These are phyloP conservation scores for Parasteatoda lunata DNA, from an alignment of 2,888 invertebrate genomes.

Conservation along the genomic window DNA sequence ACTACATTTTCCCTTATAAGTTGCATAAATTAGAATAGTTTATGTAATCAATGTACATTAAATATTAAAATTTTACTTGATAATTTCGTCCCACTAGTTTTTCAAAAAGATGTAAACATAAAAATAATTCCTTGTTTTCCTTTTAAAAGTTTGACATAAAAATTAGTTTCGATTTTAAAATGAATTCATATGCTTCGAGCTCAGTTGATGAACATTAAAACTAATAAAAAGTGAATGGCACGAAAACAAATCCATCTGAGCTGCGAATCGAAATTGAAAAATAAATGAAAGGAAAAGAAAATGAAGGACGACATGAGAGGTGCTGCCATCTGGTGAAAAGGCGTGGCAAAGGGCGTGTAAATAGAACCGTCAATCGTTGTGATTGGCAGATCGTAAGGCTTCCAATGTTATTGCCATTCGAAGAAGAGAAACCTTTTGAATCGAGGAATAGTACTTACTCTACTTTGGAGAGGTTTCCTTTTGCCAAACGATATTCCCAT, in stretches of 20 bases:
- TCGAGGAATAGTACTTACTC: conserved; percentile 58
- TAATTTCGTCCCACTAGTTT: too few species aligned
- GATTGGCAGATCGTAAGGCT: conserved; percentile 57
- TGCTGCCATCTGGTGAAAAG: conserved; percentile 59
- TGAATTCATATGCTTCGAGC: too few species aligned
- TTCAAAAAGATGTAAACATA: too few species aligned
- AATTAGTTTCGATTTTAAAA: too few species aligned
- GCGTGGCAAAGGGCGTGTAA: conserved; percentile 55
- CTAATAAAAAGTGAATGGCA: background rate
- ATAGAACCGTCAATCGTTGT: conserved; percentile 56
- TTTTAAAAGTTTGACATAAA: too few species aligned
- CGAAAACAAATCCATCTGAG: background rate
- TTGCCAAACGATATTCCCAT: conserved; percentile 59
- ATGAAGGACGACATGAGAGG: background rate
- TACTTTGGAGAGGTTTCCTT: conserved; percentile 62
- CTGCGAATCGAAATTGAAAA: background rate
- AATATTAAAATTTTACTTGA: too few species aligned
- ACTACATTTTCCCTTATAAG: too few species aligned
- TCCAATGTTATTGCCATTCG: conserved; percentile 61
- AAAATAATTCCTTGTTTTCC: too few species aligned
- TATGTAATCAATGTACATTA: too few species aligned
- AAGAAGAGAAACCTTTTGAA: conserved; percentile 63
- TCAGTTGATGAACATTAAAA: too few species aligned
- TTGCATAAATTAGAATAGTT: too few species aligned
- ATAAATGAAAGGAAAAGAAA: background rate